Conservation (phyloP, 2,113 vertebrate species). For the Cebus imitator region DNA sequence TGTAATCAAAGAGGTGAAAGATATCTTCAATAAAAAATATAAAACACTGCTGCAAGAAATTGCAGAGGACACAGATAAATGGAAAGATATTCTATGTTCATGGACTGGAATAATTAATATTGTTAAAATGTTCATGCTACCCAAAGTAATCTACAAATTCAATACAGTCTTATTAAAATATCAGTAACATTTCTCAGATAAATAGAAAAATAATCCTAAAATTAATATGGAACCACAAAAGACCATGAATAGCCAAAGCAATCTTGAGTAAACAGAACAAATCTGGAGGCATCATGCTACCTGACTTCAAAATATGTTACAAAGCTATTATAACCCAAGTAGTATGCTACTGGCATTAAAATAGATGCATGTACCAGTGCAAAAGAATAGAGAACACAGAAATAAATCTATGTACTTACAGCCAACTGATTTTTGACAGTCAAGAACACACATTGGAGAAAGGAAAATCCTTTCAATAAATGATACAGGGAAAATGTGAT, state of each 20-base stretch:
- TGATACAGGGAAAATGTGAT: neutral
- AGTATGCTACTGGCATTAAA: neutral
- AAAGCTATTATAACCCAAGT: neutral
- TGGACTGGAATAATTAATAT: neutral
- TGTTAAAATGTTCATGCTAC: neutral
- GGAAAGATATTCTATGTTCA: neutral
- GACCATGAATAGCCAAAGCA: neutral
- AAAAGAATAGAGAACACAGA: neutral
- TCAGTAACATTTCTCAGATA: neutral
- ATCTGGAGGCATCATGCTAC: neutral
- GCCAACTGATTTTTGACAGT: neutral
- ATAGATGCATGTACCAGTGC: neutral
- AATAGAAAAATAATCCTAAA: neutral
- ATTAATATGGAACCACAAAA: neutral
- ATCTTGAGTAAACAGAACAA: neutral
- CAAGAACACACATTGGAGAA: neutral
- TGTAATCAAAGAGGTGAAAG: neutral
- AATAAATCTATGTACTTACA: neutral
- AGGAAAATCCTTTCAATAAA: neutral
- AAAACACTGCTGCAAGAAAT: neutral
- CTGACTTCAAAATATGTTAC: neutral
- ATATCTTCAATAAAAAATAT: neutral
- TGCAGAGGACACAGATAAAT: neutral
- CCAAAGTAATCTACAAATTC: neutral
- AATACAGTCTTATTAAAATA: neutral